Percentiles rank a stretch among this genome's conserved stretches.
These are phyloP conservation scores for Eledone cirrhosa DNA, from an alignment of 2,888 invertebrate genomes.

Conservation along the genomic window DNA sequence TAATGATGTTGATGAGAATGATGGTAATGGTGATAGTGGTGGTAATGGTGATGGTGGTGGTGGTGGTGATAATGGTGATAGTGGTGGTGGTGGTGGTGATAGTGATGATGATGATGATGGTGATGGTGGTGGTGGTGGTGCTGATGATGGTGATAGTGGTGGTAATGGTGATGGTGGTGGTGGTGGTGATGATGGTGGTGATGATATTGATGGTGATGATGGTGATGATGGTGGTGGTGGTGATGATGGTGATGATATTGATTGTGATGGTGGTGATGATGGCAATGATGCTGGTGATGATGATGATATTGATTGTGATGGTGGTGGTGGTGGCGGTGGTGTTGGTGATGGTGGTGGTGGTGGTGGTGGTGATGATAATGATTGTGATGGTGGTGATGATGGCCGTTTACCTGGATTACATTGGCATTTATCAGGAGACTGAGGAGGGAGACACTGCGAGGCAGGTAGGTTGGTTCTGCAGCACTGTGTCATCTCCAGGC, in stretches of 20 bases:
- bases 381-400: too few relatives aligned
- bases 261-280: too few relatives aligned
- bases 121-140: constrained; percentile 27
- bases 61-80: constrained; percentile 38
- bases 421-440: background rate
- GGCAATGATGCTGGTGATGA: background rate
- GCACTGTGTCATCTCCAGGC: constrained; percentile 34
- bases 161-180: constrained; percentile 34
- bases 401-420: background rate
- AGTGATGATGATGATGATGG: background rate
- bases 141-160: too few relatives aligned
- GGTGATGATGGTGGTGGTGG: constrained; percentile 31
- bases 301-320: too few relatives aligned
- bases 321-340: too few relatives aligned
- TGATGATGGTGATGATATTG: constrained; percentile 29
- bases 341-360: too few relatives aligned
- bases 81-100: constrained; percentile 37
- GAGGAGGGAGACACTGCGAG: background rate
- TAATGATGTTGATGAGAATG: too few relatives aligned
- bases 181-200: constrained; percentile 37
- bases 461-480: background rate
- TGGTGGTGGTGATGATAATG: background rate
- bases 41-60: constrained; percentile 37
- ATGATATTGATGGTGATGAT: constrained; percentile 31
- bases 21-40: constrained; percentile 34